Evolutionary conservation across 2,113 vertebrate species (phyloP).

Genomic region (Ciconia stormi): DNA sequence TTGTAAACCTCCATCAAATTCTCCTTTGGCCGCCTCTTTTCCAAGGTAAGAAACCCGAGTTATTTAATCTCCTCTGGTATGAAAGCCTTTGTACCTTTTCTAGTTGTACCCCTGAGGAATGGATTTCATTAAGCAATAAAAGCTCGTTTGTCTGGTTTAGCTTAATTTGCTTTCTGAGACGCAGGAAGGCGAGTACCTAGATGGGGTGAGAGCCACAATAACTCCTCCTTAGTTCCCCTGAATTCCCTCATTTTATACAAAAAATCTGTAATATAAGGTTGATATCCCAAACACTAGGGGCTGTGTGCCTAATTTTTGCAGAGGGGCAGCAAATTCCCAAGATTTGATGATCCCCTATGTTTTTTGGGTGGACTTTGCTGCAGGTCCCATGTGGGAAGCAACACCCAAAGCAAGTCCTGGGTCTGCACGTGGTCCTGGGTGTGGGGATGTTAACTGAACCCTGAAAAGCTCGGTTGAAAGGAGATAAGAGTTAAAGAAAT

Average conservation of each 20-base stretch:
- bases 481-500: neutral
- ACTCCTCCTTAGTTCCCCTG: neutral
- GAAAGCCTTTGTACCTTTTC: neutral
- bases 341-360: rapidly evolving
- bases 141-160: neutral
- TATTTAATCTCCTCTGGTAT: neutral
- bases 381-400: rapidly evolving
- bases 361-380: neutral
- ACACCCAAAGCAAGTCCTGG: neutral
- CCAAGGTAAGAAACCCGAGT: neutral
- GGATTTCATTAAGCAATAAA: neutral
- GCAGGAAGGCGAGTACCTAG: neutral
- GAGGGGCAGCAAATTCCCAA: neutral
- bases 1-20: neutral
- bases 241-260: neutral
- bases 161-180: neutral
- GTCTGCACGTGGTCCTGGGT: neutral
- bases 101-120: neutral
- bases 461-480: neutral
- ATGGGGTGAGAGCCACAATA: neutral
- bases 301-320: neutral
- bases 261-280: neutral
- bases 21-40: neutral
- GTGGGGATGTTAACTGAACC: neutral
- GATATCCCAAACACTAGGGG: neutral